These are phyloP conservation scores for Miltochrista miniata DNA, from an alignment of 2,888 invertebrate species.

Conservation along the genomic window DNA sequence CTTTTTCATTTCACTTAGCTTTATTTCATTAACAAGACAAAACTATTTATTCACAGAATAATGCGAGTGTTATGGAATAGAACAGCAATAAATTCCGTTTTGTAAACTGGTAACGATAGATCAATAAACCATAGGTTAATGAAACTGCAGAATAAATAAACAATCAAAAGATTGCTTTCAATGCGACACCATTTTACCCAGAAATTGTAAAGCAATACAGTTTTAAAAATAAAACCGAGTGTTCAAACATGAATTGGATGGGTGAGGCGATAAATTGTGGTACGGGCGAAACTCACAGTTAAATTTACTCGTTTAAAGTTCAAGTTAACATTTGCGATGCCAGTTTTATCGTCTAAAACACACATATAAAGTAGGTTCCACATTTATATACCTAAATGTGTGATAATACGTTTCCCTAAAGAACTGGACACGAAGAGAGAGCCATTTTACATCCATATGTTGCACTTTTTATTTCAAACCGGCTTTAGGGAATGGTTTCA, in stretches of 20 bases:
- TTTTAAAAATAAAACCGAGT: conserved; percentile 46
- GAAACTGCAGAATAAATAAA: conserved; percentile 24
- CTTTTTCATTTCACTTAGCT: not conserved
- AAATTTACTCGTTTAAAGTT: conserved; percentile 48
- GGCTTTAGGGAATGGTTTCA: conserved; percentile 5
- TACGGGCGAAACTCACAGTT: conserved; percentile 42
- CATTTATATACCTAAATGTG: conserved; percentile 26
- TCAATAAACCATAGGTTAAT: conserved; percentile 22
- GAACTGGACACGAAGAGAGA: conserved; percentile 33
- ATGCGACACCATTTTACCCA: conserved; percentile 31
- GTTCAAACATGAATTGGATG: conserved; percentile 46
- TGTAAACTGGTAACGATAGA: not conserved
- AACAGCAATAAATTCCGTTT: not conserved
- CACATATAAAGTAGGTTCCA: conserved; percentile 38
- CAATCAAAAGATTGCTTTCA: conserved; percentile 31
- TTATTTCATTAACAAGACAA: not conserved
- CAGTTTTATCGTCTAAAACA: conserved; percentile 46
- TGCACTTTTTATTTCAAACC: conserved; percentile 27
- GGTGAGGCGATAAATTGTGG: conserved; percentile 46
- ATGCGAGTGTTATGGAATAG: too few species aligned
- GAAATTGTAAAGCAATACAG: conserved; percentile 42
- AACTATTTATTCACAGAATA: too few species aligned
- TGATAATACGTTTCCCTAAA: conserved; percentile 45
- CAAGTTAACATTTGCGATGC: conserved; percentile 43
- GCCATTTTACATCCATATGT: conserved; percentile 33